Evolutionary conservation across 2,113 vertebrate genomes (phyloP).

Genomic region (Coturnix japonica): DNA sequence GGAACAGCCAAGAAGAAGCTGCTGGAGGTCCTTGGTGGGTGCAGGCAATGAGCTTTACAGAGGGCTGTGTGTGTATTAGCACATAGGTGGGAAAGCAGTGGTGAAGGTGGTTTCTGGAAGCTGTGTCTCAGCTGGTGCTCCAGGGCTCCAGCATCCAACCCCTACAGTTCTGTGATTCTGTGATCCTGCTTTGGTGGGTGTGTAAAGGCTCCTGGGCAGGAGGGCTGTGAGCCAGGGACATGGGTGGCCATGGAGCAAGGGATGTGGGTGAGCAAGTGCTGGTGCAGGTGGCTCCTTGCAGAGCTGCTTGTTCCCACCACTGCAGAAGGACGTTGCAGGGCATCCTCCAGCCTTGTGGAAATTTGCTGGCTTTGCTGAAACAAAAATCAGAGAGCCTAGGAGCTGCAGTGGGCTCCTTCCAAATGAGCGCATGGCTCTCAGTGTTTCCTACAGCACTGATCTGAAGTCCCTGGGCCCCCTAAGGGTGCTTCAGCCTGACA

Average conservation of each 20-base stretch:
- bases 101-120: background rate
- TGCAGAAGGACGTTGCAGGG: background rate
- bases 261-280: background rate
- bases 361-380: background rate
- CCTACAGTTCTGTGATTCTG: too few species aligned
- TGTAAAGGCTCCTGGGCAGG: background rate
- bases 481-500: background rate
- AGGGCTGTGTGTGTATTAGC: background rate
- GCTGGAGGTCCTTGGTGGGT: background rate
- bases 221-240: background rate
- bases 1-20: background rate
- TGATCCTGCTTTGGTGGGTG: background rate
- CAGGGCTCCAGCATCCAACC: background rate
- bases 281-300: background rate
- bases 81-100: background rate
- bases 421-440: accelerated
- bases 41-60: background rate
- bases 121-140: accelerated
- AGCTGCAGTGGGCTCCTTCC: background rate
- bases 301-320: background rate
- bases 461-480: background rate
- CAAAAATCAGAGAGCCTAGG: background rate
- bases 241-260: accelerated
- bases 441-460: background rate
- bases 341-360: background rate